Evolutionary conservation across 2,888 invertebrate genomes (phyloP).

Genomic region (Hipparchia sbordonii): DNA sequence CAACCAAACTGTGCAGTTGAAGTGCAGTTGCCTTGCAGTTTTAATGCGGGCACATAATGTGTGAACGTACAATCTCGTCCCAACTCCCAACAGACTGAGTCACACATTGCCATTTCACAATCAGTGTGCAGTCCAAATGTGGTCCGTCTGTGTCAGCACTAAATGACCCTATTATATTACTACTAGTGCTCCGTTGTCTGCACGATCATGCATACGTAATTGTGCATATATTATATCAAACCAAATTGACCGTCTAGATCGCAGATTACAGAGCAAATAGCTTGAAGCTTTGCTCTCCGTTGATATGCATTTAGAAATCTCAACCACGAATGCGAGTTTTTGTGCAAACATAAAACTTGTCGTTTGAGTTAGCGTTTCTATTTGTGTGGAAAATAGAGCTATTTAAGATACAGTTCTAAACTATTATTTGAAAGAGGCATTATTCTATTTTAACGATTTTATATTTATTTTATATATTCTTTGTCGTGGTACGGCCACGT

Average conservation of each 20-base stretch:
- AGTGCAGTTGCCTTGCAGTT: too few relatives aligned
- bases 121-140: too few relatives aligned
- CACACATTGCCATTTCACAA: too few relatives aligned
- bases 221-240: background rate
- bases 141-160: too few relatives aligned
- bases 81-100: too few relatives aligned
- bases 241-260: constrained; percentile 3
- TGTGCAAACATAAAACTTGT: constrained; percentile 4
- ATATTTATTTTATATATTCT: too few relatives aligned
- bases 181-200: background rate
- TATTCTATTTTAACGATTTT: too few relatives aligned
- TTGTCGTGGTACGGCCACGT: too few relatives aligned
- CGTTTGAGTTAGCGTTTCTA: background rate
- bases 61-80: too few relatives aligned
- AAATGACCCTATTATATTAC: background rate
- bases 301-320: constrained; percentile 7
- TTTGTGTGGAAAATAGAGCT: background rate
- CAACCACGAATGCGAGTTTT: background rate
- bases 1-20: too few relatives aligned
- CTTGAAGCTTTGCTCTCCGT: background rate
- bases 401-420: background rate
- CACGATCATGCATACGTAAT: constrained; percentile 5
- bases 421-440: too few relatives aligned
- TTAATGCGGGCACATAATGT: too few relatives aligned
- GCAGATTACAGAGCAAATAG: constrained; percentile 11